phyloP scores from a whole-genome alignment of 2,113 vertebrate species.

The Craseonycteris thonglongyai region DNA sequence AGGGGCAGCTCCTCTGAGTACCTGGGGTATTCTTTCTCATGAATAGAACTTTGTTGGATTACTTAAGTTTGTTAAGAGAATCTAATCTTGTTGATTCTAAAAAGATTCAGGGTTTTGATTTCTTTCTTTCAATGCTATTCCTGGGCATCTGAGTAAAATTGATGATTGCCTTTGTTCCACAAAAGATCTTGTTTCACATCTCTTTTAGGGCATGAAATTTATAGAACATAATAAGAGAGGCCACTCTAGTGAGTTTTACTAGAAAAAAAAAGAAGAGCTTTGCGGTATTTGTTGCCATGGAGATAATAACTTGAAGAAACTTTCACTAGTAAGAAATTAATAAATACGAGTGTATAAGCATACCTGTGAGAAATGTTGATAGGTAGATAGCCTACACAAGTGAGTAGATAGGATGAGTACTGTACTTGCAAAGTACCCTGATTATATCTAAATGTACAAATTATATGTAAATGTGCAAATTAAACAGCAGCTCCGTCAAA shows the following conservation, averaged over 20 bases:
- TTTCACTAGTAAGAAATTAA: neutral
- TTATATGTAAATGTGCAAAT: neutral
- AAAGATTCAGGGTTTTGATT: neutral
- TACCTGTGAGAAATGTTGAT: neutral
- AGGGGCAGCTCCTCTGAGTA: accelerated
- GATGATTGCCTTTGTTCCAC: neutral
- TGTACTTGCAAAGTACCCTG: neutral
- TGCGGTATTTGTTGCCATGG: neutral
- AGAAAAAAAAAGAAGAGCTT: neutral
- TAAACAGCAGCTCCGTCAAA: neutral
- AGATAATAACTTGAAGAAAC: neutral
- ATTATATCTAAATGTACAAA: neutral
- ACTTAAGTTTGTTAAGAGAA: neutral
- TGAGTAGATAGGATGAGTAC: neutral
- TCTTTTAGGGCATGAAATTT: neutral
- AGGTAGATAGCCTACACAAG: neutral
- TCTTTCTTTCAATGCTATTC: neutral
- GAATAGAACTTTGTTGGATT: neutral
- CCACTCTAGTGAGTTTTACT: neutral
- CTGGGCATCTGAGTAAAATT: neutral
- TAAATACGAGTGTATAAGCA: neutral
- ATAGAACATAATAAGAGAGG: neutral
- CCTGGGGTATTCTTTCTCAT: neutral
- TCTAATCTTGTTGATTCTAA: neutral
- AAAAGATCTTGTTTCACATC: too few species aligned